A percentile compares a stretch with the other conserved stretches of the same genome.
Conservation (phyloP, 1,140 invertebrate species). For the Procambarus virginalis region DNA sequence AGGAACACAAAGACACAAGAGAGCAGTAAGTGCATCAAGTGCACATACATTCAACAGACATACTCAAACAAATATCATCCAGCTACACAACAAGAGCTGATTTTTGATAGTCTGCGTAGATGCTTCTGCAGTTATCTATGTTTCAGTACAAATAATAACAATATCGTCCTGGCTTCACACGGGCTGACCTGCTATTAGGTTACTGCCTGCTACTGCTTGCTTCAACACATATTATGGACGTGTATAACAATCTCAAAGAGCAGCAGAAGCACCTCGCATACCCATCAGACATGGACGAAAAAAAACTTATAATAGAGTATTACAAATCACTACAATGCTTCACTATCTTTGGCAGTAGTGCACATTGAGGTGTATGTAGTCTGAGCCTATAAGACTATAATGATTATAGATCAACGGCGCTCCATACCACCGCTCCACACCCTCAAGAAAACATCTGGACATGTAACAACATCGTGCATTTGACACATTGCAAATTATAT, state of each 20-base stretch:
- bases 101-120: constrained; percentile 12
- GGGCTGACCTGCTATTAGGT: constrained; percentile 3
- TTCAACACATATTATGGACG: constrained; percentile 16
- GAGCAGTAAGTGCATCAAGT: constrained; percentile 36
- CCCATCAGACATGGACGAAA: constrained; percentile 53
- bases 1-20: constrained; percentile 56
- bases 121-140: constrained; percentile 22
- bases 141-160: background rate
- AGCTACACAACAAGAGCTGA: constrained; percentile 46
- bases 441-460: constrained; percentile 46
- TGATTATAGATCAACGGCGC: background rate
- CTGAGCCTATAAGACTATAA: constrained; percentile 34
- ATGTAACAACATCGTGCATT: constrained; percentile 30
- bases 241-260: constrained; percentile 11
- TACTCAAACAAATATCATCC: constrained; percentile 49
- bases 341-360: constrained; percentile 70
- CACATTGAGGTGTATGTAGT: constrained; percentile 63
- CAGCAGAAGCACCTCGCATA: constrained; percentile 42
- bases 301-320: constrained; percentile 53
- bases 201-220: constrained; percentile 1
- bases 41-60: constrained; percentile 43
- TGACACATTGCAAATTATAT: constrained; percentile 35
- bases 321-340: constrained; percentile 70
- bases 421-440: constrained; percentile 40
- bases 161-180: background rate